Base-by-base conservation (phyloP, 1,140 invertebrate species). In the Ceratoteleas bidentatus region DNA sequence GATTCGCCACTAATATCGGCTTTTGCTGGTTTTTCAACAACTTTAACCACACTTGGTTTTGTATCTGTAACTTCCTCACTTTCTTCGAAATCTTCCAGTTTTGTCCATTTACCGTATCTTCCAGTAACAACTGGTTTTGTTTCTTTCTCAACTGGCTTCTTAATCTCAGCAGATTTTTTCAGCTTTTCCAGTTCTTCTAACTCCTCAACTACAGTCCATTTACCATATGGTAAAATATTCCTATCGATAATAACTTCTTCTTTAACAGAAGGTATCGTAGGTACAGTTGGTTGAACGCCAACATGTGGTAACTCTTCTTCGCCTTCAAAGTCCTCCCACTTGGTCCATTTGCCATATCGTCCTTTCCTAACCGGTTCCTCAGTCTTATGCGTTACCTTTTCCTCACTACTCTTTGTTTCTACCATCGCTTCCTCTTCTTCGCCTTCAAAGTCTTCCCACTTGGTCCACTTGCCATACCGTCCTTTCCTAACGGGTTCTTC, bases 381-480 rank as follows among this genome's bases (percentile, higher is more conserved):
- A 24, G 43, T 75, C 38, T 62, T 64, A 16, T 2, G 16, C n/a
- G 3, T 15, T 24, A 24, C 1, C 15, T 52, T 52, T 13, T 49
- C n/a, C 14, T 49, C 45, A 6, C 45, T 49, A 13, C 45, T 49
- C 14, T 49, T 49, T 49, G 14, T 24, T 24, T 24, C 45, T 1
- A 7, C 10, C n/a, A 53, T 34, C 33, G 24, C 10, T 53, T 33
- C 57, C 83, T 90, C 89, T 88, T 92, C 89, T 87, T 90, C 89
- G 85, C 87, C 88, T 60, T 89, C 86, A 33, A 84, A 74, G 38
- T 89, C 88, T 15, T 85, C 83, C 13, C 82, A 75, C 56, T 85
- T 85, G 0, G 53, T 75, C 78, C 81, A 82, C 16, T 76, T 75
- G 16, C 79, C 79, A 47, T 82, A 80, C 11, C 64, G 33, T 66